Evolutionary conservation across 2,797 vertebrate species (phyloP), one percentile per base, ranked within the genome.

Genomic region (Lophotriccus pileatus): DNA sequence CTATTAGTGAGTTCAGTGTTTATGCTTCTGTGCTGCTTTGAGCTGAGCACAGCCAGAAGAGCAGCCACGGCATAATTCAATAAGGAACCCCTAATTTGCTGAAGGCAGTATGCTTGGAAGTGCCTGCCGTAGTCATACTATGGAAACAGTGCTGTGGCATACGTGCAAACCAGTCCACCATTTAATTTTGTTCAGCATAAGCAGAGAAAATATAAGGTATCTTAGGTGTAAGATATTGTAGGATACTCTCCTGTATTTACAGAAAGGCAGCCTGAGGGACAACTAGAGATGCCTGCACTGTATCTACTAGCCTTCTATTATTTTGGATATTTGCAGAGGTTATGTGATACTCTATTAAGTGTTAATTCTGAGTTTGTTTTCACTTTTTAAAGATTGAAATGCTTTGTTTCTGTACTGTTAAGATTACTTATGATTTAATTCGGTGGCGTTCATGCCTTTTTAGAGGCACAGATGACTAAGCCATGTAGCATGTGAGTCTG

Each of bases 371-470:
- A 52, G 39, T 41, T 58, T 37, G 6, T 53, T 76, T 73, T 63
- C 21, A 21, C 8, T 25, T 66, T 84, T 75, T 78, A 12, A 84
- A 50, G 30, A 70, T 39, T 28, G 34, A 50, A 69, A 58, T 6
- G 3, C 8, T 53, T 67, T 68, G 9, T 53, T 87, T 79, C 47
- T 95, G 36, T 28, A 7, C 4, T 37, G 15, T 10, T 55, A 78
- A 64, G 25, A 32, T 58, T 44, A 46, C n/a, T 46, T 82, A 14
- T 27, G 18, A 60, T 60, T 87, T 59, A 50, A n/a, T 70, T 81
- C 5, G 7, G 28, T 32, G 19, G 3, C 3, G 44, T 41, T 27
- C 1, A 0, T 53, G 7, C 37, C 15, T 52, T 89, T 69, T 56
- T 69, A 39, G 22, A 70, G 27, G n/a, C 16, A n/a, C 0, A 13